These are phyloP conservation scores for Portunus trituberculatus DNA, from an alignment of 1,140 invertebrate species.

Conservation along the genomic window DNA sequence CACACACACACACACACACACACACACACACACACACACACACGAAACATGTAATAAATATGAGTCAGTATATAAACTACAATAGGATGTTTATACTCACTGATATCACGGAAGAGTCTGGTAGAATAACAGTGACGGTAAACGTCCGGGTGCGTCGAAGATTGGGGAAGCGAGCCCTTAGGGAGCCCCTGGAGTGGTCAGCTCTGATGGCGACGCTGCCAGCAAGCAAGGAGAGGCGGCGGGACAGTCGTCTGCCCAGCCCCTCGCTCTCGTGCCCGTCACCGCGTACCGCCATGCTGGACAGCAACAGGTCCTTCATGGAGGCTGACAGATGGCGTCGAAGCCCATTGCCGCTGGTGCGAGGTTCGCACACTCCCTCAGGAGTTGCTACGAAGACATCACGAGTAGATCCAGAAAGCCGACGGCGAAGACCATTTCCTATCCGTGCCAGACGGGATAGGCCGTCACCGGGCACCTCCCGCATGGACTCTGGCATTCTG, in stretches of 20 bases:
- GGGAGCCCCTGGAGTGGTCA: constrained; percentile 63
- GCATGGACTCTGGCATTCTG: constrained; percentile 49
- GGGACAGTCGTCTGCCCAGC: constrained; percentile 52
- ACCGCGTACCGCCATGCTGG: background rate
- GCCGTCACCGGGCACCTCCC: constrained; percentile 57
- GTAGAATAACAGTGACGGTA: constrained; percentile 56
- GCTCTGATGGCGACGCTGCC: constrained; percentile 61
- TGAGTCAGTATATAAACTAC: background rate
- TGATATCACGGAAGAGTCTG: constrained; percentile 58
- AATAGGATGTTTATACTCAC: constrained; percentile 34
- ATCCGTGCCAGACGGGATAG: constrained; percentile 58
- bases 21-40: background rate
- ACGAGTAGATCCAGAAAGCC: constrained; percentile 62
- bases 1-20: background rate
- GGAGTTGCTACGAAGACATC: constrained; percentile 52
- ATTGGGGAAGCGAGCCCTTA: constrained; percentile 65
- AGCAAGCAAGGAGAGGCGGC: constrained; percentile 65
- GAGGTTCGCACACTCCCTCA: background rate
- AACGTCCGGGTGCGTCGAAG: constrained; percentile 53
- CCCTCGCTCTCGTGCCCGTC: constrained; percentile 37
- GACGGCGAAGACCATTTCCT: constrained; percentile 60
- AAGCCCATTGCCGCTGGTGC: constrained; percentile 34
- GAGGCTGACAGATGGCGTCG: constrained; percentile 65
- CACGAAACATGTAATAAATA: too few relatives aligned
- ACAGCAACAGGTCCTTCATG: constrained; percentile 68